Evolutionary conservation across 2,113 vertebrate genomes (phyloP), one percentile per base, ranked within the genome.

Genomic region (Gadus macrocephalus): DNA sequence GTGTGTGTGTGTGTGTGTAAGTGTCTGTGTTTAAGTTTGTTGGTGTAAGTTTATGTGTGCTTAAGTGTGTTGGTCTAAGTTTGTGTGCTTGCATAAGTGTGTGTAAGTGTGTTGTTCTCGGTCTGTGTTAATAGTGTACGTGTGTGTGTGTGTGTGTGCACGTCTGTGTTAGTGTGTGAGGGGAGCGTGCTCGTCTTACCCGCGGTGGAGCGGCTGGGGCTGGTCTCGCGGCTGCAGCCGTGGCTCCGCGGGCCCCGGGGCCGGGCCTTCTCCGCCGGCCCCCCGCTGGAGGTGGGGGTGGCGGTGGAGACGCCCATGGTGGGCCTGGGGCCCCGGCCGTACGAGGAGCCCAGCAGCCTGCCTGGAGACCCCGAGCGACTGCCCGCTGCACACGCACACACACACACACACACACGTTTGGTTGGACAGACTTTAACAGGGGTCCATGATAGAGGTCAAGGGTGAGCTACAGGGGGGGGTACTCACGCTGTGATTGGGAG

Each of bases 311-410:
- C 55, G 89, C 91, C 69, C 86, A 76, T 71, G 22, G 66, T 91
- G 86, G 80, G 90, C 82, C 79, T 92, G 75, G 38, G 91, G 89
- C 90, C 77, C 90, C 94, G 91, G 60, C 78, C 93, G 3, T 93
- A 90, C 15, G 94, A 92, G 2, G 93, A 93, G 83, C 91, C 90
- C 69, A 97, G 85, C 66, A 96, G 91, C 74, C 95, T 93, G 60
- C 96, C 95, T 0, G 96, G 96, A 75, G 96, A 98, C n/a, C 93
- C 94, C 11, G 96, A 97, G 49, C 96, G 92, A 77, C 96, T 98
- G 69, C 96, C 95, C 75, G 96, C 96, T 97, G 85, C 15, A 69
- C 17, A 19, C 38, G 22, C 12, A 59, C 12, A 66, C 20, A 28
- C 62, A 53, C 16, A 42, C 9, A 42, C 38, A 42, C 38, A 42